Base-by-base conservation (phyloP, 2,888 invertebrate species). In the Micropterix aruncella region DNA sequence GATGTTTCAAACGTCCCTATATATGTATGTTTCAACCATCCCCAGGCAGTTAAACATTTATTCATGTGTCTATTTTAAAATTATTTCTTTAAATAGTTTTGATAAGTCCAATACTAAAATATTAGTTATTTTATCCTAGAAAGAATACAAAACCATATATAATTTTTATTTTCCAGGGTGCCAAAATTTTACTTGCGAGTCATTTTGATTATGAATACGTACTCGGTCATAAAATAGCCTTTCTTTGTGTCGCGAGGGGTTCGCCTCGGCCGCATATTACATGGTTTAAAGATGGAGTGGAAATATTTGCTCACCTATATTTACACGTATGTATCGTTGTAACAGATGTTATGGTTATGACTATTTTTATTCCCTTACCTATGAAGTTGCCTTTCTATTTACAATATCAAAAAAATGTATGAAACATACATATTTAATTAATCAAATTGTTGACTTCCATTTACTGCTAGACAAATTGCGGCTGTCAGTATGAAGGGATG, bases 231-330 rank as follows among this genome's bases (percentile, higher is more conserved):
- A 94, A 94, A 68, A 91, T 94, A 50, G 87, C 90, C 7, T 91
- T 94, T 60, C 70, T 94, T 46, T 95, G 94, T 61, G 84, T 88
- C 40, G 94, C 94, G 1, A 81, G 83, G 57, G 94, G 94, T 1
- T 80, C 81, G 51, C 94, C 94, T 1, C 70, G 91, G 39, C 94
- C 94, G 0, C 87, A 89, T 52, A 90, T 94, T 50, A 94, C 92
- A 16, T 95, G 94, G 94, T 91, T 88, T 62, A 95, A 94, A 61
- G 93, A 94, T 60, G 93, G 92, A 19, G 83, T 86, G 14, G 94
- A 95, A 66, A 84, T 94, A 58, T 91, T 89, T 56, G 81, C 86
- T 18, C 92, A 92, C 69, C 77, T 83, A 45, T 90, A 90, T 61
- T 70, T 91, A 57, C 89, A 92, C 60, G 92, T 89, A 62, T 74